phyloP scores from a whole-genome alignment of 2,113 vertebrate species.

The Perccottus glenii region DNA sequence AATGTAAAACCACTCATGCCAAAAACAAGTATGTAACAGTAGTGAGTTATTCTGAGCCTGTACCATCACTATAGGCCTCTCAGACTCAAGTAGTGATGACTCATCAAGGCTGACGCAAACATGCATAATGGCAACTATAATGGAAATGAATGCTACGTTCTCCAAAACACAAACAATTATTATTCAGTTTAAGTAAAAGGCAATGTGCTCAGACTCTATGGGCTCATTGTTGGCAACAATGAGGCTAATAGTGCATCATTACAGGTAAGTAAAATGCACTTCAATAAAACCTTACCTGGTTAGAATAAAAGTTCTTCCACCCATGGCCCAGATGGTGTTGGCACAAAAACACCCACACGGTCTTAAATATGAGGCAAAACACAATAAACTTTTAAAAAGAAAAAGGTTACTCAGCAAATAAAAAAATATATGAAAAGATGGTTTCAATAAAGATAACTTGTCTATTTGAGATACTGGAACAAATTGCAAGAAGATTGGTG shows the following conservation, averaged over 20 bases:
- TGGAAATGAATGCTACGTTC: neutral
- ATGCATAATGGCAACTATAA: neutral
- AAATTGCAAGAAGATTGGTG: conserved; percentile 19
- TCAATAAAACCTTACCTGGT: neutral
- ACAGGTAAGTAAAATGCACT: conserved; percentile 1
- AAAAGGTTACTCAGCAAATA: neutral
- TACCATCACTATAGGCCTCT: neutral
- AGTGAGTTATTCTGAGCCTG: neutral
- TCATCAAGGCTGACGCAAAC: neutral
- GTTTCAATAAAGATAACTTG: conserved; percentile 1
- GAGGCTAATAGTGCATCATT: neutral
- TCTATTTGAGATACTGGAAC: conserved; percentile 7
- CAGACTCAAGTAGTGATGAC: neutral
- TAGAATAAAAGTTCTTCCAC: conserved; percentile 7
- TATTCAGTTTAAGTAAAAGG: neutral
- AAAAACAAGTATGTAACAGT: no score
- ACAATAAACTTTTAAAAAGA: neutral
- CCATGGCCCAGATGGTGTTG: conserved; percentile 28
- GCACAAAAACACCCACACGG: conserved; percentile 33
- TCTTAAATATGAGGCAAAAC: neutral
- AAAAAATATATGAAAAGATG: conserved; percentile 3
- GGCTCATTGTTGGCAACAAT: neutral
- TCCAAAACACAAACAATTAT: neutral
- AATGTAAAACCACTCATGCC: neutral
- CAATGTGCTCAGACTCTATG: neutral